Conservation (phyloP, 2,113 vertebrate species). For the Nestor notabilis region DNA sequence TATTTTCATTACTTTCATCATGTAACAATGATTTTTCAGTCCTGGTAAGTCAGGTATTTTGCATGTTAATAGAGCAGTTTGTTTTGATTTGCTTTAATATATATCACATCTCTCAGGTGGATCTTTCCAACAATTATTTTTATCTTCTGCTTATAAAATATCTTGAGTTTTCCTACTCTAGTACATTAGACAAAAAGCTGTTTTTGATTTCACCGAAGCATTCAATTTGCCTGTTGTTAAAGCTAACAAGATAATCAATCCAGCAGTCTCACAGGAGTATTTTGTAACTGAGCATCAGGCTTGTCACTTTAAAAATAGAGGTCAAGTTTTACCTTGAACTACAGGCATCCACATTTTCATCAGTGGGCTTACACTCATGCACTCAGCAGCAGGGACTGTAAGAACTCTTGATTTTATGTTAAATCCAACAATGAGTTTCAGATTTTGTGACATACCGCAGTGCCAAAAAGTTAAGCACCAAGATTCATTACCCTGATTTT, state of each 20-base stretch:
- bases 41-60: background rate
- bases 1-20: background rate
- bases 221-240: background rate
- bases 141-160: background rate
- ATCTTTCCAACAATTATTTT: background rate
- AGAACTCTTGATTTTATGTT: slow-evolving; percentile 19
- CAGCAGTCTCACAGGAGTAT: background rate
- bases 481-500: background rate
- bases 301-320: slow-evolving; percentile 1
- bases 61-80: background rate
- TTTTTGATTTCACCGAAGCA: background rate
- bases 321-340: background rate
- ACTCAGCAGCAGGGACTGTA: background rate
- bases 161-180: background rate
- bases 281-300: background rate
- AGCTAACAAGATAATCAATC: slow-evolving; percentile 1
- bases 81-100: background rate
- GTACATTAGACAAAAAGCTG: background rate
- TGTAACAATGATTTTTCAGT: background rate
- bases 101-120: background rate
- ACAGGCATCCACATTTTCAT: background rate
- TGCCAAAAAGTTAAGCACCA: background rate
- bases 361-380: background rate
- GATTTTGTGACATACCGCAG: slow-evolving; percentile 2
- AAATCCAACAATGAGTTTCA: slow-evolving; percentile 5